These are phyloP conservation scores for Coelopa pilipes DNA, from an alignment of 2,888 invertebrate genomes.

Conservation along the genomic window DNA sequence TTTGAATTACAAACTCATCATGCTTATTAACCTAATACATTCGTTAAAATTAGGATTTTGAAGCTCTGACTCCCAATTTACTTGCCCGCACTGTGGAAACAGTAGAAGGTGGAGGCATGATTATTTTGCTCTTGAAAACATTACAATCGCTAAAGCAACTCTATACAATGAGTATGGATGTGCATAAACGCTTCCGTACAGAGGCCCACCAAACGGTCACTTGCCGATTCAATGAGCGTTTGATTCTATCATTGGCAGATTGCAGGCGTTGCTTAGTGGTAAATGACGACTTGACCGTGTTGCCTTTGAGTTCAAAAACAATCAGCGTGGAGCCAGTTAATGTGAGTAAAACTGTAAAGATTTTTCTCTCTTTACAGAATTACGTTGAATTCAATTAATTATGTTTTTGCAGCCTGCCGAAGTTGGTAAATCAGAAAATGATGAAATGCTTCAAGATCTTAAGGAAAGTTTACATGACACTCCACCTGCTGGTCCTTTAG, in stretches of 20 bases:
- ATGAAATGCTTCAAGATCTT: conserved; percentile 76
- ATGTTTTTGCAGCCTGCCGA: conserved; percentile 51
- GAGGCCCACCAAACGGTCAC: conserved; percentile 93
- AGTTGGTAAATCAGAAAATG: conserved; percentile 66
- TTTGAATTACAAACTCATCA: not conserved
- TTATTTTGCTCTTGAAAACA: conserved; percentile 87
- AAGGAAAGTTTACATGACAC: conserved; percentile 88
- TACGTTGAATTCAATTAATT: conserved; percentile 45
- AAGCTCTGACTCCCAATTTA: conserved; percentile 96
- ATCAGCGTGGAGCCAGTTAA: conserved; percentile 82
- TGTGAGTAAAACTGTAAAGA: conserved; percentile 47
- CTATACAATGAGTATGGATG: conserved; percentile 98
- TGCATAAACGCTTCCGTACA: conserved; percentile 90
- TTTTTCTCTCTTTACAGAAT: no score
- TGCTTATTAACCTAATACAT: not conserved
- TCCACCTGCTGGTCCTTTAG: conserved; percentile 89
- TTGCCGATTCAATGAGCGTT: conserved; percentile 95
- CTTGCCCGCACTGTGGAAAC: conserved; percentile 97
- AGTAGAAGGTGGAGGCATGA: conserved; percentile 95
- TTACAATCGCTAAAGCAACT: conserved; percentile 91
- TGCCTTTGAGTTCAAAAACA: conserved; percentile 92
- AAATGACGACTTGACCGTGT: conserved; percentile 90
- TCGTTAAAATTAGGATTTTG: conserved; percentile 77
- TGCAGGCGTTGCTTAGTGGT: conserved; percentile 91
- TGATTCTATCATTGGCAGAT: conserved; percentile 88